Base-by-base conservation (phyloP, 2,888 invertebrate genomes). In the Drosophila melanosoma region DNA sequence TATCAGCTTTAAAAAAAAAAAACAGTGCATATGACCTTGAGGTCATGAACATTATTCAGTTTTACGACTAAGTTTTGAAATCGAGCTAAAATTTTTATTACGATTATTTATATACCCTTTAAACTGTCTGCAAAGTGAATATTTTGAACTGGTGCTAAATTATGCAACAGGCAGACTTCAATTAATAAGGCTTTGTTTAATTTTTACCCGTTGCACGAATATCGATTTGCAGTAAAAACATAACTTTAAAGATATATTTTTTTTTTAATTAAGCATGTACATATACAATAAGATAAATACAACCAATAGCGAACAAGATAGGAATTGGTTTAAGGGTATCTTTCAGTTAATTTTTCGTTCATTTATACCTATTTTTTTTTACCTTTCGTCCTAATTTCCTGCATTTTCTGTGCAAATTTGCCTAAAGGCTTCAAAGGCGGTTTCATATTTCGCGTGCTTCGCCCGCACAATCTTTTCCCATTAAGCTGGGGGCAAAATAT, bases 401-500 rank as follows among this genome's bases (percentile, higher is more conserved):
- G 35, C 45, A 20, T 17, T 11, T n/a, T 4, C 17, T 32, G 48
- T 36, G 10, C 62, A 76, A 53, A 57, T 71, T 67, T 58, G 66
- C 72, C 72, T 71, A 81, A 79, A 45, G 64, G 57, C 67, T 67
- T 65, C 20, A 69, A 73, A 64, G 57, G 64, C 63, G n/a, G 59
- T 52, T 68, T 69, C 23, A 40, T 51, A 67, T 69, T 67, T 65
- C 48, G 49, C 67, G 67, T 81, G 73, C 66, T 64, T 64, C 62
- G 26, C 75, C 68, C 74, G 71, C 70, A 33, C 65, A 60, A 29
- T 29, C 36, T 23, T 36, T 20, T 15, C 20, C 57, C 58, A 69
- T 61, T 71, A 52, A 64, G 36, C 60, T 33, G 26, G 32, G 33
- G 65, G 32, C 54, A 38, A 79, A 66, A 75, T 69, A 72, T 69